Percentiles rank a stretch among this genome's conserved stretches.
Conservation (phyloP, 2,113 vertebrate genomes). For the Balaenoptera acutorostrata region DNA sequence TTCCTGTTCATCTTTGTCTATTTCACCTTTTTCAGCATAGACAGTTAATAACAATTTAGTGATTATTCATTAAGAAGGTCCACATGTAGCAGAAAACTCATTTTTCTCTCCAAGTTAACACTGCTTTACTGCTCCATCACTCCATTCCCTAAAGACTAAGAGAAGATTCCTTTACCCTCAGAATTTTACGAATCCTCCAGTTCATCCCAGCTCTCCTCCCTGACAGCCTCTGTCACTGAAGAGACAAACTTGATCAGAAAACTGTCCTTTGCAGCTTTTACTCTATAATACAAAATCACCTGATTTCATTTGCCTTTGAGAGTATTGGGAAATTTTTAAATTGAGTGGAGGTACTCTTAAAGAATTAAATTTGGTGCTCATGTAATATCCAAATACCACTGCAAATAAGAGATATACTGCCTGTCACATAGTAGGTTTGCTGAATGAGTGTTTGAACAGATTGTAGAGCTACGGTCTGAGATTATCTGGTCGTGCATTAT, state of each 20-base stretch:
- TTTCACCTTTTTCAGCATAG: neutral
- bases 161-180: neutral
- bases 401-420: neutral
- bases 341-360: neutral
- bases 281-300: neutral
- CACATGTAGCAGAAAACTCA: neutral
- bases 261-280: neutral
- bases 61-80: constrained; percentile 12
- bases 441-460: neutral
- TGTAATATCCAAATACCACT: neutral
- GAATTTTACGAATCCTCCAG: neutral
- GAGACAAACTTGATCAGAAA: neutral
- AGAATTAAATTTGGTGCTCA: neutral
- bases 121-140: neutral
- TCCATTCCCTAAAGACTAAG: neutral
- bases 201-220: neutral
- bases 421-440: neutral
- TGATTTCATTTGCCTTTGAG: neutral
- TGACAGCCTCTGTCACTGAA: neutral
- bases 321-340: neutral
- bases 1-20: neutral
- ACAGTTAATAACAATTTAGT: neutral
- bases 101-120: neutral
- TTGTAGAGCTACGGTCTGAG: neutral
- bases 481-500: neutral